Evolutionary conservation across 2,113 vertebrate species (phyloP), one percentile per base, ranked within the genome.

Genomic region (Forbesichthys agassizii): DNA sequence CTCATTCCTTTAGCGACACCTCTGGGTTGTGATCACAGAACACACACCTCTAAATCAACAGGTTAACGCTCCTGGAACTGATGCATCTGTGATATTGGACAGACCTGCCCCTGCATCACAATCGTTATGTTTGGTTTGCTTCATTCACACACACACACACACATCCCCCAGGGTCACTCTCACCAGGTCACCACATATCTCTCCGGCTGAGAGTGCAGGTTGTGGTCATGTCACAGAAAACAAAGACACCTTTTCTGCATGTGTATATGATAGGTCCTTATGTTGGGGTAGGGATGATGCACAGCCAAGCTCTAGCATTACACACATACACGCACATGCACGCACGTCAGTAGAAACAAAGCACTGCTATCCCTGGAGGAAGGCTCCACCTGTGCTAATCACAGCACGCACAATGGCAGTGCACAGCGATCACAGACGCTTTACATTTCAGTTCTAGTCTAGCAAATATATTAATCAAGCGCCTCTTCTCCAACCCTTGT

Each of bases 381-480:
- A 5, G 48, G 63, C 63, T 65, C 68, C 84, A 86, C 84, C 84
- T 86, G 80, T 77, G 77, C 68, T 77, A 74, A 84, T 61, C 72
- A 77, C 69, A 69, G 63, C 55, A 33, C n/a, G 69, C 51, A 86
- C 82, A 82, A 78, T 80, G 81, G 59, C 62, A 48, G 16, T 61
- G 3, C 52, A 33, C 54, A 33, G 18, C 51, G 27, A 56, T 33
- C 58, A 57, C 52, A 48, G 48, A 58, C 27, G 66, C 63, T 66
- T 62, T 55, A 68, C 63, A 33, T 67, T 73, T 79, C 64, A 80
- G 69, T 80, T 80, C 68, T 63, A 71, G 62, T 77, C 68, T 73
- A 81, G 80, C 79, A 80, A 80, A 86, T 82, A 85, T 77, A 82
- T 66, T 74, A 84, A 82, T 84, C 73, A 81, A 87, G 71, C 27